Percentiles rank a stretch among this genome's conserved stretches.
Evolutionary conservation across 2,797 vertebrate genomes (phyloP).

Genomic region (Thaleichthys pacificus): DNA sequence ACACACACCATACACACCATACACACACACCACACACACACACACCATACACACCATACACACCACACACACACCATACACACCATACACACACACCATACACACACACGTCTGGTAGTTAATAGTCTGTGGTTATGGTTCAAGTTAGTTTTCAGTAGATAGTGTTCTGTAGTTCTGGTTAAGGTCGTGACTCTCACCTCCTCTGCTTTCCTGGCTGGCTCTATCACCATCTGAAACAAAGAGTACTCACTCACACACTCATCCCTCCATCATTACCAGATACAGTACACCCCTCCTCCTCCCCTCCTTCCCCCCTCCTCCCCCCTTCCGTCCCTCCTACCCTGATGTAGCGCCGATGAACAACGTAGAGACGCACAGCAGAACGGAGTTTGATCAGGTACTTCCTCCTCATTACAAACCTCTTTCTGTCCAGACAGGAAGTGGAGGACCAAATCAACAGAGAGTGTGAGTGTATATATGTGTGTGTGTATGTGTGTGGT

Average conservation of each 20-base stretch:
- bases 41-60: conserved; percentile 14
- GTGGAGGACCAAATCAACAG: no score
- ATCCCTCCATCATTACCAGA: conserved; percentile 23
- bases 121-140: no score
- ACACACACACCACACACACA: conserved; percentile 19
- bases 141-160: no score
- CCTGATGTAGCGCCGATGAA: neutral
- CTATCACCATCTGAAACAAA: conserved; percentile 70
- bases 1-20: conserved; percentile 19
- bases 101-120: conserved; percentile 1
- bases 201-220: conserved; percentile 67
- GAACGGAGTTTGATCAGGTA: conserved; percentile 84
- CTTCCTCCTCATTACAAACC: conserved; percentile 77
- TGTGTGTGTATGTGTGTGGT: neutral
- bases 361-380: conserved; percentile 76
- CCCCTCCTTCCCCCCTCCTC: neutral
- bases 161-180: neutral
- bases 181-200: conserved; percentile 43
- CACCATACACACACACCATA: conserved; percentile 10
- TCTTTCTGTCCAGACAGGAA: conserved; percentile 69
- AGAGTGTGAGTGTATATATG: neutral
- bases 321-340: neutral
- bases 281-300: no score
- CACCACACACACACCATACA: no score
- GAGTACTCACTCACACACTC: conserved; percentile 46